A percentile compares a stretch with the other conserved stretches of the same genome.
phyloP scores from a whole-genome alignment of 2,888 invertebrate species.

The Cheilosia impressa region DNA sequence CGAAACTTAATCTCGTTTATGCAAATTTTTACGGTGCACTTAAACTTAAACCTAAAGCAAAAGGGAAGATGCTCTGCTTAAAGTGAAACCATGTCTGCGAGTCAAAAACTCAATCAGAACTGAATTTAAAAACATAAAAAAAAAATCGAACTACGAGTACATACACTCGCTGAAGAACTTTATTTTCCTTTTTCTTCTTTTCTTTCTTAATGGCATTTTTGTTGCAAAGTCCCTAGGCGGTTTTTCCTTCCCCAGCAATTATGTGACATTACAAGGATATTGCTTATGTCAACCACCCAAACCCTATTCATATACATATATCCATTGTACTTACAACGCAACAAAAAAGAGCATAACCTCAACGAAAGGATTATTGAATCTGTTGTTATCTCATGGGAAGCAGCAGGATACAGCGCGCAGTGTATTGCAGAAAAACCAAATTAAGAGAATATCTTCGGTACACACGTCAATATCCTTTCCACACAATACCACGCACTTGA shows the following conservation, averaged over 20 bases:
- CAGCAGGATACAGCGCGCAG: conserved; percentile 58
- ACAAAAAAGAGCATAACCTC: conserved; percentile 1
- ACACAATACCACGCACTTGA: background rate
- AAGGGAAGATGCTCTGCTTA: background rate
- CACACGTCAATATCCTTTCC: conserved; percentile 59
- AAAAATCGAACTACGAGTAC: background rate
- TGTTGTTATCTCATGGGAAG: conserved; percentile 58
- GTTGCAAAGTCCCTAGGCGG: conserved; percentile 5
- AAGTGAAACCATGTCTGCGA: background rate
- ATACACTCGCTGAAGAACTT: background rate
- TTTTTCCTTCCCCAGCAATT: conserved; percentile 6
- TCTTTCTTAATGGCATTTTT: conserved; percentile 14
- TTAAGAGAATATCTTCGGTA: conserved; percentile 53
- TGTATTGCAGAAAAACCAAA: conserved; percentile 47
- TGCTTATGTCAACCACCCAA: background rate
- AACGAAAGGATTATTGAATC: conserved; percentile 62
- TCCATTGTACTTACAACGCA: too few species aligned
- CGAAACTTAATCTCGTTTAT: conserved; percentile 31
- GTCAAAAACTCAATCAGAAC: conserved; percentile 2
- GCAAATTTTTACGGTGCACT: conserved; percentile 26
- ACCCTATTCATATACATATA: background rate
- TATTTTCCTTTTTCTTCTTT: background rate
- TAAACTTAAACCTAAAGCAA: conserved; percentile 5
- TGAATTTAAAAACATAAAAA: background rate
- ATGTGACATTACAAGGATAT: conserved; percentile 20